Evolutionary conservation across 1,140 invertebrate species (phyloP), one percentile per base, ranked within the genome.

Genomic region (Drosophila mauritiana): DNA sequence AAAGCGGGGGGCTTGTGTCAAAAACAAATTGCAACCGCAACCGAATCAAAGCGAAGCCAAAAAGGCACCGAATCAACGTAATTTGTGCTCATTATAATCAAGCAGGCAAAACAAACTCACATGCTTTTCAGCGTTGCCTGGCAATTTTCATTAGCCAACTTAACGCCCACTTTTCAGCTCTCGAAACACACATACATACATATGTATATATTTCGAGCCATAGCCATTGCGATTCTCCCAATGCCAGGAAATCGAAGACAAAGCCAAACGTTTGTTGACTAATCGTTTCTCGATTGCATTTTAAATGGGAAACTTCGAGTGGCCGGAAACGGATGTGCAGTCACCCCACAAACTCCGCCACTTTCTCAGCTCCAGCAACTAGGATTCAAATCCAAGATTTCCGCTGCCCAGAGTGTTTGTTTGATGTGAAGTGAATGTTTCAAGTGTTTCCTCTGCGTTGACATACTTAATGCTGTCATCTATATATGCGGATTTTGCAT

Each of bases 281-380:
- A 86, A 85, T 86, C 82, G 83, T 70, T 75, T 70, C 48, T 75
- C 78, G 55, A 84, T 84, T 84, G 80, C 61, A 62, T 72, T 82
- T 88, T 48, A 70, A 81, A 81, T 72, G 78, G 31, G 15, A 17
- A 45, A 42, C 64, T 73, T 75, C 58, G 43, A 81, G 63, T 20
- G 43, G 43, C 42, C 58, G 81, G 73, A 86, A 76, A 61, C 82
- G 78, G 74, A 86, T 78, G 69, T 82, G 82, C 78, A 85, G 65
- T 57, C 61, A 58, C n/a, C 46, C 46, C 67, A 70, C 51, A 45
- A 27, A 48, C 22, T 10, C 22, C 22, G 34, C 34, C 39, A 20
- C 20, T 54, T 37, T 55, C 34, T 4, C 0, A 3, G 13, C 25
- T 17, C 15, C 34, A 17, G 2, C 1, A 31, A 31, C 27, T 31